Evolutionary conservation across 2,888 invertebrate genomes (phyloP), one percentile per base, ranked within the genome.

Genomic region (Coelopa pilipes): DNA sequence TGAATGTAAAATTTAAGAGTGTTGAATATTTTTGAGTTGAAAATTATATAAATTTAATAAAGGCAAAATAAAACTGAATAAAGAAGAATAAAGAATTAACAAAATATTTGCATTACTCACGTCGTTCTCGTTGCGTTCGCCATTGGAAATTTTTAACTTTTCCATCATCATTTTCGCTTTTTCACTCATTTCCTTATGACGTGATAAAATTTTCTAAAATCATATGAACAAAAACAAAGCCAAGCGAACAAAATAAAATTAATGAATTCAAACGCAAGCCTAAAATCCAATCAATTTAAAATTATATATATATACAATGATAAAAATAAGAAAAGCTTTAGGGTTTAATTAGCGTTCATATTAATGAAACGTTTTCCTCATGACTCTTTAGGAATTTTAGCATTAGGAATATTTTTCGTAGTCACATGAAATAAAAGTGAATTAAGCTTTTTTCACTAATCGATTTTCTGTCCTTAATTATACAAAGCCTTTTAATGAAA

Each of bases 151-250:
- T 84, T 83, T 85, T 70, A 86, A 83, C 81, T 87, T 88, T 82
- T 88, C 88, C 81, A 86, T 87, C 86, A 88, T 85, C 77, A 84
- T 82, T 79, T 87, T 87, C 76, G 88, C 87, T 81, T 87, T 87
- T 82, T 88, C 88, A 81, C 87, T 88, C 86, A 87, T 87, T 85
- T 87, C 86, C 81, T 87, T 88, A 82, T 88, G 88, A 78, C 88
- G 85, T 77, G 84, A 83, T 80, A 88, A 82, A 81, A 88, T 87
- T 84, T 86, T 87, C 88, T 88, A 83, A 79, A 82, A 81, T 77
- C 76, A 78, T 74, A 76, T 74, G 73, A 79, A 65, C 13, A 69
- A 73, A 77, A 77, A 76, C 75, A 79, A 81, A 74, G 76, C 74
- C 66, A 69, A 79, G 79, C 78, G 73, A 78, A 80, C 77, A 78